Evolutionary conservation across 2,888 invertebrate species (phyloP).

Genomic region (Synanthedon andrenaeformis): DNA sequence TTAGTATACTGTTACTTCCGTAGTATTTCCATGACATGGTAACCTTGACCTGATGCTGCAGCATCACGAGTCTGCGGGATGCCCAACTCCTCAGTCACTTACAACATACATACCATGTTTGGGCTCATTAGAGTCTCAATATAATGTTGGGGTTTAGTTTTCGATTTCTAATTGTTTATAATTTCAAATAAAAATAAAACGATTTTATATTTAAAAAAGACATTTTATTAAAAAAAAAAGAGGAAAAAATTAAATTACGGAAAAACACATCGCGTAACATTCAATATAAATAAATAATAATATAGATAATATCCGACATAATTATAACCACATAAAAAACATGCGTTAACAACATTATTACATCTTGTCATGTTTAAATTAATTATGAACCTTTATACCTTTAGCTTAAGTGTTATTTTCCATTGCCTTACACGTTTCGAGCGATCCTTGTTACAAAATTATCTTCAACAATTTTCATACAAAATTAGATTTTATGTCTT

Average conservation of each 20-base stretch:
- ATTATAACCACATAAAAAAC: slow-evolving; percentile 35
- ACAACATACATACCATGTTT: no score
- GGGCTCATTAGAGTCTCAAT: no score
- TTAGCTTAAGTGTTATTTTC: not conserved
- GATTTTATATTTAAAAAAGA: not conserved
- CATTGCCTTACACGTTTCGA: not conserved
- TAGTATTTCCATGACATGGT: no score
- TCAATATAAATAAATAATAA: slow-evolving; percentile 41
- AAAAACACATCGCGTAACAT: slow-evolving; percentile 59
- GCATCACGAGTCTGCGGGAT: no score
- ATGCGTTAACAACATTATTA: slow-evolving; percentile 49
- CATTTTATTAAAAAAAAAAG: slow-evolving; percentile 44
- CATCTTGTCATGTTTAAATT: slow-evolving; percentile 35
- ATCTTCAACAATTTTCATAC: no score
- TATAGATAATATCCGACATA: slow-evolving; percentile 23
- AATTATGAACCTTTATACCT: slow-evolving; percentile 2
- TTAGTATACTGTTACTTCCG: no score
- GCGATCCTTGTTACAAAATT: not conserved
- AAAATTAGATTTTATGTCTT: no score
- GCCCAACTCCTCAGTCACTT: no score
- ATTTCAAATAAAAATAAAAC: no score
- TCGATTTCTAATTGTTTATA: no score
- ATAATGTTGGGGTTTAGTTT: no score
- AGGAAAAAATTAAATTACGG: slow-evolving; percentile 46
- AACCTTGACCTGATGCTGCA: no score